These are phyloP conservation scores for Echinometra lucunter DNA, from an alignment of 53 echinoderm and acorn worm species.

Conservation along the genomic window DNA sequence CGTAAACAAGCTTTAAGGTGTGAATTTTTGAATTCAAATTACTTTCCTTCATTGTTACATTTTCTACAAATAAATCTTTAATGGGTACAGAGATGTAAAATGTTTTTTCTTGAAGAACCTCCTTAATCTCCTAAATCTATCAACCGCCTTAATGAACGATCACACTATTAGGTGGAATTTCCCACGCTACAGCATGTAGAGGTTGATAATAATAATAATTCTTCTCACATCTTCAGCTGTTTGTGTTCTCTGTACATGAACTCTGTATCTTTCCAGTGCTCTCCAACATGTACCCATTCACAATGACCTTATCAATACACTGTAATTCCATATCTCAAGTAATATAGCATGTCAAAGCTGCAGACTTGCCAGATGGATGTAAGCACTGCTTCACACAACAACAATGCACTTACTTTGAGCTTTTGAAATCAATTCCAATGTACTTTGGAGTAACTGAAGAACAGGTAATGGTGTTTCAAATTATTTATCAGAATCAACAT, in stretches of 20 bases:
- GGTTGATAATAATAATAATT: background rate
- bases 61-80: too few species aligned
- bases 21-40: too few species aligned
- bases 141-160: too few species aligned
- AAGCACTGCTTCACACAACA: background rate
- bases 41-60: too few species aligned
- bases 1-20: too few species aligned
- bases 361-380: background rate
- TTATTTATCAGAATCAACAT: background rate
- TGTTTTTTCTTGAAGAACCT: too few species aligned
- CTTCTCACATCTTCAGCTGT: background rate
- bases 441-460: background rate
- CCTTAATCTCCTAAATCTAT: too few species aligned
- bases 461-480: background rate
- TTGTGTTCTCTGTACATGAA: background rate
- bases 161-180: too few species aligned
- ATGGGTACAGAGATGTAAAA: too few species aligned
- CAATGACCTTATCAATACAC: background rate
- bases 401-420: background rate
- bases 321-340: background rate
- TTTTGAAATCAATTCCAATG: background rate
- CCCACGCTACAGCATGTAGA: too few species aligned
- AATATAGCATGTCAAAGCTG: background rate
- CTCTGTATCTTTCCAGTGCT: conserved; percentile 17
- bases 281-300: background rate